phyloP scores from a whole-genome alignment of 1,140 invertebrate species.

The Pollicipes pollicipes region DNA sequence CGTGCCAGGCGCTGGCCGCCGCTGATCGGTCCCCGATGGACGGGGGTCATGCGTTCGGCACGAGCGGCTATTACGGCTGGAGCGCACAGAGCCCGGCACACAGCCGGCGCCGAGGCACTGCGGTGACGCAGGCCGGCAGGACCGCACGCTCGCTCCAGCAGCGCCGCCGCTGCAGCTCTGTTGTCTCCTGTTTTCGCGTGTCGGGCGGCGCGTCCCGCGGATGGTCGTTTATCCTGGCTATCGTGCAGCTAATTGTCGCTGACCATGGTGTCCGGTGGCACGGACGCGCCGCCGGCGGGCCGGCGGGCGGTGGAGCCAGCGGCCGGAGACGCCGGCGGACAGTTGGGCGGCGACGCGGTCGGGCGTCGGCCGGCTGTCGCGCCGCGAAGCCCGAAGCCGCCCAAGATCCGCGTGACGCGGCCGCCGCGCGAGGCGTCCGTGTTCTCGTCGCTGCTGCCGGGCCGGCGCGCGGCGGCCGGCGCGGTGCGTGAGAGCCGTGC shows the following conservation, averaged over 20 bases:
- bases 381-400: neutral
- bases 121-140: no score
- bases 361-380: no score
- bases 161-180: no score
- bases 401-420: neutral
- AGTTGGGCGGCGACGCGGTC: neutral
- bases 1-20: neutral
- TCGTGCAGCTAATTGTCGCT: neutral
- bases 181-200: no score
- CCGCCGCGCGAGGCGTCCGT: neutral
- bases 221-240: neutral
- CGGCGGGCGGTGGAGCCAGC: neutral
- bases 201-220: neutral
- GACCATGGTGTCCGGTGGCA: neutral
- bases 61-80: neutral
- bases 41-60: neutral
- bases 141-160: no score
- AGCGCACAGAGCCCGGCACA: neutral
- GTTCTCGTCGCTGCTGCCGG: neutral
- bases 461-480: no score
- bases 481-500: neutral
- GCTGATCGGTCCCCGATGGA: neutral
- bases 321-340: neutral
- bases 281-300: no score
- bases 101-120: no score